phyloP scores from a whole-genome alignment of 2,888 invertebrate genomes.

The Watsonalla binaria region DNA sequence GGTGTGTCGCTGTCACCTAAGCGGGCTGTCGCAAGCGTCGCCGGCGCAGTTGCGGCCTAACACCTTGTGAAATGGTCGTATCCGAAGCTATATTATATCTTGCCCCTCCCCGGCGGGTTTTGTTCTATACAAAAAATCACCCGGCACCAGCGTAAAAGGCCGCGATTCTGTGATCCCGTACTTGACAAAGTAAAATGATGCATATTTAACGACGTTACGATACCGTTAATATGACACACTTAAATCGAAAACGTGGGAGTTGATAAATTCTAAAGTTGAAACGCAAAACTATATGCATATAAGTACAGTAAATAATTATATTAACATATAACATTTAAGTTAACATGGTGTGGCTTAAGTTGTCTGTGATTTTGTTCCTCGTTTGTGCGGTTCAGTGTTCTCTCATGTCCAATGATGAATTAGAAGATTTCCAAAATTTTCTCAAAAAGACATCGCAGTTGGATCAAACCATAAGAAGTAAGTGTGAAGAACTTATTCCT shows the following conservation, averaged over 20 bases:
- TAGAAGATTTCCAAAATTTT: conserved; percentile 65
- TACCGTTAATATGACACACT: conserved; percentile 55
- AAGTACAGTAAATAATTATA: conserved; percentile 18
- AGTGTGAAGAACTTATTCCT: conserved; percentile 25
- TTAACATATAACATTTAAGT: conserved; percentile 15
- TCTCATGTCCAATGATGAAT: conserved; percentile 53
- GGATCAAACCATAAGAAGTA: conserved; percentile 67
- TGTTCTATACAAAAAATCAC: conserved; percentile 60
- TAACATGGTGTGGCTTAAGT: conserved; percentile 44
- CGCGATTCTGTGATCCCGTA: conserved; percentile 4
- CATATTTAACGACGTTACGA: conserved; percentile 29
- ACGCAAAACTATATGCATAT: conserved; percentile 31
- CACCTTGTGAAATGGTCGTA: conserved; percentile 77
- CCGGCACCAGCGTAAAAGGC: conserved; percentile 32
- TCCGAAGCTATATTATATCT: conserved; percentile 73
- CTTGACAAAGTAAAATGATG: conserved; percentile 16
- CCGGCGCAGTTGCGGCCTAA: conserved; percentile 56
- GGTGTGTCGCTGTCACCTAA: conserved; percentile 36
- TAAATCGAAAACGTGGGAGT: conserved; percentile 34
- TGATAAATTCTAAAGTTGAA: conserved; percentile 24
- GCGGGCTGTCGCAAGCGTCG: conserved; percentile 55
- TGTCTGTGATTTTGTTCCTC: conserved; percentile 41
- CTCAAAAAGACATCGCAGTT: conserved; percentile 60
- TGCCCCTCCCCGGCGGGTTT: conserved; percentile 61
- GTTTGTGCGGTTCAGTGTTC: conserved; percentile 52